A percentile compares a stretch with the other conserved stretches of the same genome.
phyloP scores from a whole-genome alignment of 1,140 invertebrate species.

The Apis dorsata region DNA sequence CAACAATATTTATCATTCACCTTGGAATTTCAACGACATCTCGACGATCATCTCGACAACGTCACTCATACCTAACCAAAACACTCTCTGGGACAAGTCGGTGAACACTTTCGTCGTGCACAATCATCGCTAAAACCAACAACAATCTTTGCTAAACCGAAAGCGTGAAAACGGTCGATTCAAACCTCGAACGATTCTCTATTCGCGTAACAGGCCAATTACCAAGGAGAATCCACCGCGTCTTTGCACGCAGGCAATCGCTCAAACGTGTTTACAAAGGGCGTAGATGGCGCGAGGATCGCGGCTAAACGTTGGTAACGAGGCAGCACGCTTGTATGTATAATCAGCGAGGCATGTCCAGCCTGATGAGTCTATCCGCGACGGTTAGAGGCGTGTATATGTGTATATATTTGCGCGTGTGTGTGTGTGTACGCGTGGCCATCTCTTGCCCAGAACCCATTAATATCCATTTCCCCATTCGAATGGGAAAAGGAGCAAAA shows the following conservation, averaged over 20 bases:
- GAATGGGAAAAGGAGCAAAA: slow-evolving; percentile 69
- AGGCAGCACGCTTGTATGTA: slow-evolving; percentile 58
- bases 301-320: slow-evolving; percentile 57
- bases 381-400: slow-evolving; percentile 33
- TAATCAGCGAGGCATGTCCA: slow-evolving; percentile 61
- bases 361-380: slow-evolving; percentile 59
- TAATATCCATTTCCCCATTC: slow-evolving; percentile 75
- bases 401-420: neutral
- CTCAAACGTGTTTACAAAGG: slow-evolving; percentile 19
- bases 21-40: neutral
- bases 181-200: neutral
- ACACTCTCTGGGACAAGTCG: neutral
- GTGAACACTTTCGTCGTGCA: neutral
- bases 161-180: neutral
- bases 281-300: neutral
- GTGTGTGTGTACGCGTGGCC: slow-evolving; percentile 30
- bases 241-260: neutral
- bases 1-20: neutral
- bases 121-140: neutral
- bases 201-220: neutral
- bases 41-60: neutral
- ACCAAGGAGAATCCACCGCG: neutral
- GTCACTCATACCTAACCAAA: neutral
- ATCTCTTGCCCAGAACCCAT: slow-evolving; percentile 63
- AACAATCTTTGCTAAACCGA: neutral